Percentiles rank a stretch among this genome's conserved stretches.
Evolutionary conservation across 2,113 vertebrate genomes (phyloP).

Genomic region (Salvelinus fontinalis): DNA sequence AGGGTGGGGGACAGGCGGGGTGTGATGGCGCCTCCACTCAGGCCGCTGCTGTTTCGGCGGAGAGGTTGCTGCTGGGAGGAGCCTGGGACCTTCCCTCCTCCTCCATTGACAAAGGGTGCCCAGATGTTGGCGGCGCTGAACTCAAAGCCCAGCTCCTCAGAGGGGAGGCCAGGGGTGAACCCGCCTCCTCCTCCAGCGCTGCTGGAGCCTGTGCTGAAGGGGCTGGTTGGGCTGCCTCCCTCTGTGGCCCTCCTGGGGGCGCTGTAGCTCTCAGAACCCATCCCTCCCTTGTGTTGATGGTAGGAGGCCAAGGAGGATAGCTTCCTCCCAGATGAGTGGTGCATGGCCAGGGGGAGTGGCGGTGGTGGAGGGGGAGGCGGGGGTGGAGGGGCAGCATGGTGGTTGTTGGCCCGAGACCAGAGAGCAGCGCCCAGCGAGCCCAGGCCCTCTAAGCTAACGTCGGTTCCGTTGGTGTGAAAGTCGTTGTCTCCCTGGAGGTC

Average conservation of each 20-base stretch:
- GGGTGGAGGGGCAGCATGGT: slow-evolving; percentile 37
- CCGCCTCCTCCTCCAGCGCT: slow-evolving; percentile 64
- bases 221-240: slow-evolving; percentile 83
- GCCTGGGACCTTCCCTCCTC: slow-evolving; percentile 53
- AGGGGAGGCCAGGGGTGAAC: slow-evolving; percentile 69
- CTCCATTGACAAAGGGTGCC: slow-evolving; percentile 82
- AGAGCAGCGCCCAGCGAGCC: slow-evolving; percentile 76
- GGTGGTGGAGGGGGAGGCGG: slow-evolving; percentile 57
- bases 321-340: slow-evolving; percentile 67
- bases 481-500: slow-evolving; percentile 91
- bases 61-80: slow-evolving; percentile 60
- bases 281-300: slow-evolving; percentile 65
- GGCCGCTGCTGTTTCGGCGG: slow-evolving; percentile 77
- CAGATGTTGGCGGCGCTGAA: slow-evolving; percentile 83
- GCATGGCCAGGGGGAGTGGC: slow-evolving; percentile 60
- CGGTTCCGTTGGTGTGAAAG: slow-evolving; percentile 96
- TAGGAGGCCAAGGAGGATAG: slow-evolving; percentile 63
- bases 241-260: slow-evolving; percentile 68
- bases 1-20: slow-evolving; percentile 79
- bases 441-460: slow-evolving; percentile 90
- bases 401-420: slow-evolving; percentile 83
- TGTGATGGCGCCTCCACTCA: slow-evolving; percentile 75
- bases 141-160: slow-evolving; percentile 80
- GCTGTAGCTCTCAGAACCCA: slow-evolving; percentile 77
- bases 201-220: slow-evolving; percentile 75